phyloP scores from a whole-genome alignment of 1,140 invertebrate species.

The Eriocheir sinensis region DNA sequence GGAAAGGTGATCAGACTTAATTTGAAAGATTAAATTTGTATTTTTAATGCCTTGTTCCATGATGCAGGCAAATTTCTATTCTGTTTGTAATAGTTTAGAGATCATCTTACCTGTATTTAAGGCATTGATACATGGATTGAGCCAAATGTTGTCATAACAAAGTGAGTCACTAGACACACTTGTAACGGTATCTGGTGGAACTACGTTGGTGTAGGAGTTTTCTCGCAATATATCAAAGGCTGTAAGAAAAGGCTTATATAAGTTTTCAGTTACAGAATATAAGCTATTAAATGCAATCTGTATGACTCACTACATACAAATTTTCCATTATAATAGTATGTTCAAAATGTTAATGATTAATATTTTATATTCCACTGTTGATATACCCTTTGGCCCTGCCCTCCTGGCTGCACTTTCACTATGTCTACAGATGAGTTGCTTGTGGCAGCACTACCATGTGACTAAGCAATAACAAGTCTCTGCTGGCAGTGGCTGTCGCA shows the following conservation, averaged over 20 bases:
- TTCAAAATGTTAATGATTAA: neutral
- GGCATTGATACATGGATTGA: constrained; percentile 80
- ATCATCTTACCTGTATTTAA: constrained; percentile 81
- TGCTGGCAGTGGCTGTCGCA: neutral
- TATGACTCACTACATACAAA: neutral
- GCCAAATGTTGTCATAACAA: constrained; percentile 82
- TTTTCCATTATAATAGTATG: neutral
- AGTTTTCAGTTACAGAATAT: neutral
- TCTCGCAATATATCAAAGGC: constrained; percentile 81
- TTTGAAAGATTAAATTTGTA: neutral
- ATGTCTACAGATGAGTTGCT: neutral
- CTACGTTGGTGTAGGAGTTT: constrained; percentile 80
- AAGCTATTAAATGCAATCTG: too few relatives aligned
- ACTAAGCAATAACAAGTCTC: too few relatives aligned
- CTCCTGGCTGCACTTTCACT: neutral
- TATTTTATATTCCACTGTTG: neutral
- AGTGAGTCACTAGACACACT: constrained; percentile 80
- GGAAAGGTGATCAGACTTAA: neutral
- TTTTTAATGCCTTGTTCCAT: neutral
- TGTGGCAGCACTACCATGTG: too few relatives aligned
- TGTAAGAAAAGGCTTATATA: constrained; percentile 77
- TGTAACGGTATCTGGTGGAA: constrained; percentile 80
- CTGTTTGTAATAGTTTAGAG: too few relatives aligned
- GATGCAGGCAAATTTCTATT: neutral
- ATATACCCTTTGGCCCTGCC: neutral